Evolutionary conservation across 2,888 invertebrate genomes (phyloP).

Genomic region (Ecdyonurus torrentis): DNA sequence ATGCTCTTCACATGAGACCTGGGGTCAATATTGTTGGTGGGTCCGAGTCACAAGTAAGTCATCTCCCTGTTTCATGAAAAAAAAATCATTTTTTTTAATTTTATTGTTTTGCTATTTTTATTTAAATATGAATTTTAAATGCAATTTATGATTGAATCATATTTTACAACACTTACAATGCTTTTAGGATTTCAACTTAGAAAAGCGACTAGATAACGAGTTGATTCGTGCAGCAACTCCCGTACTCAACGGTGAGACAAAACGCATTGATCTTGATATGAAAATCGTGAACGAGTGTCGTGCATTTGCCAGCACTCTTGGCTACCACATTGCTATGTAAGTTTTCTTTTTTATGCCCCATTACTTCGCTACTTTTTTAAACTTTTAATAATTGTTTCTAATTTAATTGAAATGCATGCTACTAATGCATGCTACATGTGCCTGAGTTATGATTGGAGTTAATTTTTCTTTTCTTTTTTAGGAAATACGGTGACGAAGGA

Average conservation of each 20-base stretch:
- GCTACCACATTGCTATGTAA: constrained; percentile 88
- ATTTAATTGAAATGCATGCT: neutral
- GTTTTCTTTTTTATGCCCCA: too few relatives aligned
- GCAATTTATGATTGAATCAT: neutral
- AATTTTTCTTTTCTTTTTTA: constrained; percentile 23
- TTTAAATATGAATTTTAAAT: neutral
- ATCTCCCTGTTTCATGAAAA: constrained; percentile 13
- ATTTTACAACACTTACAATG: neutral
- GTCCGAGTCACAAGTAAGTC: constrained; percentile 48
- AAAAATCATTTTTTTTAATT: too few relatives aligned
- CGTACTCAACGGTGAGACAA: constrained; percentile 55
- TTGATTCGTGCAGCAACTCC: constrained; percentile 53
- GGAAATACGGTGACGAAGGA: constrained; percentile 75
- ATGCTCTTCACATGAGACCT: constrained; percentile 78
- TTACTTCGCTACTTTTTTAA: too few relatives aligned
- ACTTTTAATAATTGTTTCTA: too few relatives aligned
- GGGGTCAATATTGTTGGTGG: constrained; percentile 83
- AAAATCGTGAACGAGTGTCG: constrained; percentile 81
- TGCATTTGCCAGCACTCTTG: constrained; percentile 84
- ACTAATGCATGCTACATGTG: neutral
- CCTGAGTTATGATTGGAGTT: neutral
- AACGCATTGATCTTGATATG: constrained; percentile 53
- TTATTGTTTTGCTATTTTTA: too few relatives aligned
- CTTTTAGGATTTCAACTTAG: constrained; percentile 64
- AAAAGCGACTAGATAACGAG: constrained; percentile 63